A percentile compares a stretch with the other conserved stretches of the same genome.
Evolutionary conservation across 2,113 vertebrate genomes (phyloP).

Genomic region (Urocolius indicus): DNA sequence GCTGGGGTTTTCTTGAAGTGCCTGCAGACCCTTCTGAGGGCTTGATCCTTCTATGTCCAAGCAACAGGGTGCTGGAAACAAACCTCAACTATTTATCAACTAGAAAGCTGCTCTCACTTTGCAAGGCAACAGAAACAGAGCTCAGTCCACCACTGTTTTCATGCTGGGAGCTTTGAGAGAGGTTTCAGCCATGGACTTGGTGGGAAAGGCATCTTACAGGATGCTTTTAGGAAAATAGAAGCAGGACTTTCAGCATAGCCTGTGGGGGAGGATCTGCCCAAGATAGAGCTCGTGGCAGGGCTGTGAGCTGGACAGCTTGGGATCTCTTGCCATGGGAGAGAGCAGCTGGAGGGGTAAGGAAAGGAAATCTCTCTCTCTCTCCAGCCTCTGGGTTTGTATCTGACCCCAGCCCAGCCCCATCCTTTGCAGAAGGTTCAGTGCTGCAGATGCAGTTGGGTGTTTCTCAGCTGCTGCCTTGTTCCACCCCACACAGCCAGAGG

Average conservation of each 20-base stretch:
- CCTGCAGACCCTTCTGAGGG: background rate
- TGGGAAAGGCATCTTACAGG: background rate
- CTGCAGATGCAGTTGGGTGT: background rate
- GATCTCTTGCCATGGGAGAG: background rate
- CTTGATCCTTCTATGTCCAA: background rate
- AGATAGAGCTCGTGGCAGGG: background rate
- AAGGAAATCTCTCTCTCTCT: background rate
- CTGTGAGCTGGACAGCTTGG: background rate
- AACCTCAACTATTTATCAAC: background rate
- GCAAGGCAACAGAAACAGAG: background rate
- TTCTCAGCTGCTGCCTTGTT: accelerated
- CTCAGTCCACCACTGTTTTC: accelerated
- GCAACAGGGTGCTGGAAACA: background rate
- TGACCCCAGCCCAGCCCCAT: background rate
- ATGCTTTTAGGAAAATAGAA: background rate
- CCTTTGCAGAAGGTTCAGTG: background rate
- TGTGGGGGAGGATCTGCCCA: background rate
- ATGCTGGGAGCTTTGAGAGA: background rate
- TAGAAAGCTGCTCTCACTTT: background rate
- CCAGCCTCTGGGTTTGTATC: background rate
- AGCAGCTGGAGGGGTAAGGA: background rate
- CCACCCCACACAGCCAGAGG: accelerated
- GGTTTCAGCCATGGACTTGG: background rate
- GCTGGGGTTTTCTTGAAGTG: too few relatives aligned
- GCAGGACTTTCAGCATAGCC: background rate